Evolutionary conservation across 2,113 vertebrate species (phyloP).

Genomic region (Gallinago paraguaiae): DNA sequence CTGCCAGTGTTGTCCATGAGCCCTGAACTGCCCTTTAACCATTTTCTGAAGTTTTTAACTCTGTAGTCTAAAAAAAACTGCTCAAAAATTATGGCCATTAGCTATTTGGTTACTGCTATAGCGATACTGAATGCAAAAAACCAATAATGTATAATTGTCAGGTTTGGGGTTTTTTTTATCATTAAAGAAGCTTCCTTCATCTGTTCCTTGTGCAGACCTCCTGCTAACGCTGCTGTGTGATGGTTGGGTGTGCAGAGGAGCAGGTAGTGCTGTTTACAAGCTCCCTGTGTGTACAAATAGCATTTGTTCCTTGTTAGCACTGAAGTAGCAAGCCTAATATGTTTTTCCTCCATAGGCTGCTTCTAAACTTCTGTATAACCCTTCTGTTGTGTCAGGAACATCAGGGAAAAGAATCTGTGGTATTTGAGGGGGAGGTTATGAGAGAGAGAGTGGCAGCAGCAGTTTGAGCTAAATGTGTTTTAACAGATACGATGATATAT

Average conservation of each 20-base stretch:
- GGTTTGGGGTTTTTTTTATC: neutral
- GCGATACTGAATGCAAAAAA: neutral
- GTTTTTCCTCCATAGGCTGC: neutral
- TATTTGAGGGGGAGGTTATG: neutral
- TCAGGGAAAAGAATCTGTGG: neutral
- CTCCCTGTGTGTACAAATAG: neutral
- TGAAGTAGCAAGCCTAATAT: neutral
- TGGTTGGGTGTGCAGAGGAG: neutral
- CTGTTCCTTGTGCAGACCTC: neutral
- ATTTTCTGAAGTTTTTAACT: neutral
- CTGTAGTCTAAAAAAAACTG: neutral
- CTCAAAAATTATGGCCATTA: neutral
- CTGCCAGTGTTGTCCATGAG: neutral
- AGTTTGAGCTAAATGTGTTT: neutral
- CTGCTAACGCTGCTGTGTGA: neutral
- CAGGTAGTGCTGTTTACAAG: neutral
- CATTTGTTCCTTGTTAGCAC: neutral
- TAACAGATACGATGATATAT: neutral
- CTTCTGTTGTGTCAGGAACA: neutral
- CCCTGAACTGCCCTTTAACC: neutral
- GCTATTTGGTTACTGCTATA: neutral
- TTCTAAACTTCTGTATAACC: neutral
- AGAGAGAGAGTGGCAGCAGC: neutral
- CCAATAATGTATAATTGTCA: neutral
- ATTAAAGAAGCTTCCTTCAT: neutral